A percentile compares a stretch with the other conserved stretches of the same genome.
phyloP scores from a whole-genome alignment of 2,113 vertebrate genomes.

The Camarhynchus parvulus region DNA sequence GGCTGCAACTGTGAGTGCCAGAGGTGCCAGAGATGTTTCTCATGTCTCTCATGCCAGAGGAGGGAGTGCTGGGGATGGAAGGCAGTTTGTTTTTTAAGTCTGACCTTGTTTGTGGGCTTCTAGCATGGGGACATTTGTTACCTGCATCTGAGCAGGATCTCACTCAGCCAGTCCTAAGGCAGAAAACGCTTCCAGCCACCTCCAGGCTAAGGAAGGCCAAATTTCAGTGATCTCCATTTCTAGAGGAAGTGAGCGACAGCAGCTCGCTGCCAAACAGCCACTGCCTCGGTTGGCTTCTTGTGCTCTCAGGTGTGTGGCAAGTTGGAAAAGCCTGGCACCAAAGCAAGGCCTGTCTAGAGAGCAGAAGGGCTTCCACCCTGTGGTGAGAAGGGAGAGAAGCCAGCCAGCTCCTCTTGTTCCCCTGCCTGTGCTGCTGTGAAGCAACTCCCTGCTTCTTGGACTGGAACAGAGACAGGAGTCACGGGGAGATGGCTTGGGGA shows the following conservation, averaged over 20 bases:
- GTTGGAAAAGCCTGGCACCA: background rate
- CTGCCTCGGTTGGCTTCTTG: background rate
- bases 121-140: background rate
- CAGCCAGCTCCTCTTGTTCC: background rate
- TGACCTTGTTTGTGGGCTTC: background rate
- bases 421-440: background rate
- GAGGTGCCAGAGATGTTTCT: background rate
- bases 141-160: background rate
- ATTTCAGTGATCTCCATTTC: background rate
- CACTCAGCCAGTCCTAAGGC: background rate
- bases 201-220: background rate
- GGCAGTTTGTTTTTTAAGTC: background rate
- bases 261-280: background rate
- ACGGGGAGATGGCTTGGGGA: fast-evolving
- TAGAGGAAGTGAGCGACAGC: background rate
- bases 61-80: background rate
- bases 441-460: background rate
- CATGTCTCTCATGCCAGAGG: background rate
- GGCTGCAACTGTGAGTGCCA: background rate
- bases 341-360: background rate
- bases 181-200: background rate
- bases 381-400: background rate
- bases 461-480: background rate
- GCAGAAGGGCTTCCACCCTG: background rate
- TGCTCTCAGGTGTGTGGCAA: background rate